A percentile compares a stretch with the other conserved stretches of the same genome.
These are phyloP conservation scores for Carapus acus DNA, from an alignment of 2,797 vertebrate species.

Conservation along the genomic window DNA sequence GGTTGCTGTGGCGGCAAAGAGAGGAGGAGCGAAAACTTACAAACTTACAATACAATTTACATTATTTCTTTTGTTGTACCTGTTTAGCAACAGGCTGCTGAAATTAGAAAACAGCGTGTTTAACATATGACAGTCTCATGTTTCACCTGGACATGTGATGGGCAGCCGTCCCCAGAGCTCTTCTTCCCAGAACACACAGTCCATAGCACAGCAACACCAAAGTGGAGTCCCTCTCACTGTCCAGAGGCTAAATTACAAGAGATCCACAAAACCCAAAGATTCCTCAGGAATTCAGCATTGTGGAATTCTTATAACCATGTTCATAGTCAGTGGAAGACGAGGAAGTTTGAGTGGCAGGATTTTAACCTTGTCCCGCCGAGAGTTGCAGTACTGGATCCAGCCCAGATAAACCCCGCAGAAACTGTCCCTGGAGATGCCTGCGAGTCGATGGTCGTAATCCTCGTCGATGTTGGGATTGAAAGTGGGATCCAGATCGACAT, in stretches of 20 bases:
- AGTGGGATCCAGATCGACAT: conserved; percentile 95
- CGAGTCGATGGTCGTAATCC: conserved; percentile 94
- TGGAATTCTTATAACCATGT: no score
- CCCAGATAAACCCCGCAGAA: conserved; percentile 92
- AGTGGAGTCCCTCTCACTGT: conserved; percentile 88
- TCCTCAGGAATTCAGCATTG: no score
- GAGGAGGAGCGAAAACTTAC: no score
- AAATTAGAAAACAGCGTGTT: no score
- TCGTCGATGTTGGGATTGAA: conserved; percentile 99
- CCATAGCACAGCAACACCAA: conserved; percentile 95
- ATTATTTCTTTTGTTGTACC: no score
- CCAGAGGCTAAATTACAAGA: conserved; percentile 75
- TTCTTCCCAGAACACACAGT: conserved; percentile 91
- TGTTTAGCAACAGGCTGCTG: no score
- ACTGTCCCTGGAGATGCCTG: conserved; percentile 94
- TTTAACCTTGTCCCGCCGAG: conserved; percentile 85
- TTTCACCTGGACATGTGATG: conserved; percentile 94
- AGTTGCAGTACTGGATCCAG: conserved; percentile 98
- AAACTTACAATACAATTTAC: no score
- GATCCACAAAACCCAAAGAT: not conserved
- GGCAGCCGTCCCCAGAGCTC: conserved; percentile 93
- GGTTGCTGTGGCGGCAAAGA: conserved; percentile 76
- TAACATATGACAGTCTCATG: no score
- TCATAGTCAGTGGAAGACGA: no score
- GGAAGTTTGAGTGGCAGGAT: no score